Evolutionary conservation across 2,888 invertebrate genomes (phyloP), one percentile per base, ranked within the genome.

Genomic region (Empis stercorea): DNA sequence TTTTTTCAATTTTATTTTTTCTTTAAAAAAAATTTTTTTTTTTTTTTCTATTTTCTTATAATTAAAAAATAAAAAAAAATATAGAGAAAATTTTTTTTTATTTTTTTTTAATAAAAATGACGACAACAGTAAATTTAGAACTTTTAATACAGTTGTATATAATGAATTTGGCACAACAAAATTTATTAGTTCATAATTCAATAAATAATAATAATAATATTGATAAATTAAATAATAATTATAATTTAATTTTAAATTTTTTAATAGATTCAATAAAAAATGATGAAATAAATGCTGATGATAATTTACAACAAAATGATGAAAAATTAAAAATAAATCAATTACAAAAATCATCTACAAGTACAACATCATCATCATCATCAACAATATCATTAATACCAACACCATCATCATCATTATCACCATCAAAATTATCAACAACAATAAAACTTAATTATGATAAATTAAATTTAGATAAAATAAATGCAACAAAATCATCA

Each of bases 101-200:
- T 14, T 38, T 38, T 38, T 14, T 15, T n/a, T n/a, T 14, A 16
- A 38, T 15, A 15, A 40, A 23, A 17, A 32, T 30, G 14, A 45
- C 41, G 41, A 10, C 41, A 7, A 13, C 45, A n/a, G 14, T 15
- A 23, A 20, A 45, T 32, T 34, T 45, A 23, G 40, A 39, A n/a
- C 39, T 45, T 32, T 45, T 47, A 30, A 32, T 47, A 15, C 39
- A 44, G 39, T 27, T 47, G 10, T 40, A 44, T 16, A 43, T 47
- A 36, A 47, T 34, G n/a, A 38, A 38, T 38, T 17, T 47, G 14
- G 47, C 44, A 32, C 40, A 44, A 14, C 47, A 47, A 16, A 40
- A 36, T 20, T 17, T 30, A n/a, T 13, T 10, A 13, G 32, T 13
- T 32, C 32, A 10, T 13, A 10, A 32, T 32, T 32, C 9, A 13